Base-by-base conservation (phyloP, 2,888 invertebrate genomes). In the Drosophila kuntzei region DNA sequence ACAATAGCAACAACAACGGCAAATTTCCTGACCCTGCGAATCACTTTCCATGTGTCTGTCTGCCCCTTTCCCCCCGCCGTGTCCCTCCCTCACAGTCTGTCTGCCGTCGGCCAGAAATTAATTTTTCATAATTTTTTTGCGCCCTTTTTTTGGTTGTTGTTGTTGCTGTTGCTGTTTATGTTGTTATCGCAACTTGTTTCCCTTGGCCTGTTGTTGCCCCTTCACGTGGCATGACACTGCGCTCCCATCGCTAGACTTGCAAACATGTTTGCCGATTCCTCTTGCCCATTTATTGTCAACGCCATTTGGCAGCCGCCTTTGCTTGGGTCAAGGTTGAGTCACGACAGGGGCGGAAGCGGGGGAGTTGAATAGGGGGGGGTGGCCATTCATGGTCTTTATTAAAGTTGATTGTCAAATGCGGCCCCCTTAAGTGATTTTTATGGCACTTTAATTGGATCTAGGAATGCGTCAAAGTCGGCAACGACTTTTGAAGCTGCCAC, bases 91-190 rank as follows among this genome's bases (percentile, higher is more conserved):
- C 60, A 47, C 53, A 58, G 47, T n/a, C n/a, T 58, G 72, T 81
- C 73, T 84, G 89, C 80, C 84, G 71, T 66, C 76, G 84, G 89
- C 83, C 86, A 85, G 86, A 85, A 85, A 85, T 89, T 85, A 85
- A 85, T 85, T 85, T 85, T 85, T 85, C 89, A 85, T 85, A 85
- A 89, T 89, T 85, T 85, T 84, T 89, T 85, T 87, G 79, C 85
- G 79, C 85, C 85, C 85, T 70, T 87, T 87, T 72, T 72, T 49
- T 57, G 41, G 36, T 43, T 46, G 55, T 57, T 44, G 36, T 3
- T 41, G 54, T 14, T 55, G 50, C 8, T 46, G 47, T 25, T 60
- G 60, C 27, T 54, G 55, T 43, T 44, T 74, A 27, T 75, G 87
- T 76, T 80, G 81, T 88, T 83, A 86, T 86, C 89, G 87, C 83